Evolutionary conservation across 1,140 invertebrate species (phyloP), one percentile per base, ranked within the genome.

Genomic region (Tribolium castaneum): DNA sequence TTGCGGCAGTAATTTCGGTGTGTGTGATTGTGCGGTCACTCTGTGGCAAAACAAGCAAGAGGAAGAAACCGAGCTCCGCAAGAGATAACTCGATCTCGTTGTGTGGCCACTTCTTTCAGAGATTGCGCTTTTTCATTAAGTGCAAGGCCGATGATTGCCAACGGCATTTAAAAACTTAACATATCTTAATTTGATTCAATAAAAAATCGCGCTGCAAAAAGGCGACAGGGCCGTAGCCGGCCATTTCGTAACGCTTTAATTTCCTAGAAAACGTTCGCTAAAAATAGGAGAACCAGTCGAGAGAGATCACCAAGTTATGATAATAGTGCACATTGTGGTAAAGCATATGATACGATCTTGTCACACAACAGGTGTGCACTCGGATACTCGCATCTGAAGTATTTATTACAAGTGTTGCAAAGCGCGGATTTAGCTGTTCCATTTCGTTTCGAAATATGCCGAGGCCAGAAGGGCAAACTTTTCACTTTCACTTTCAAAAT

Each of bases 61-160:
- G 25, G 59, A 66, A 66, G 25, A 66, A 66, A 66, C 59, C 59
- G 30, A 13, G 59, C 59, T 66, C 30, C 2, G 59, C n/a, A 45
- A 66, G 59, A 66, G 59, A 66, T 66, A 66, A 66, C 59, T 35
- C 14, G 59, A 66, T 66, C 77, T 75, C 50, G 77, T 75, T 78
- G 77, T 78, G 77, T 78, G 77, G 77, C 73, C 77, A 70, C 25
- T 75, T 78, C 71, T 75, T 78, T 78, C 71, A 62, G 39, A 72
- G 66, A 54, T 78, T 75, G 77, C 70, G 76, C 77, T 78, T 78
- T 78, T 78, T 78, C 76, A 78, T 78, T 78, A 78, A 78, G 54
- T 59, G 77, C 77, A 78, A 75, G 77, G 76, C 70, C 77, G 72
- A 50, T 78, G 59, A 70, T 78, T 49, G 72, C 77, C 77, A 70